These are phyloP conservation scores for Gasterosteus nipponicus DNA, from an alignment of 2,113 vertebrate genomes.

Conservation along the genomic window DNA sequence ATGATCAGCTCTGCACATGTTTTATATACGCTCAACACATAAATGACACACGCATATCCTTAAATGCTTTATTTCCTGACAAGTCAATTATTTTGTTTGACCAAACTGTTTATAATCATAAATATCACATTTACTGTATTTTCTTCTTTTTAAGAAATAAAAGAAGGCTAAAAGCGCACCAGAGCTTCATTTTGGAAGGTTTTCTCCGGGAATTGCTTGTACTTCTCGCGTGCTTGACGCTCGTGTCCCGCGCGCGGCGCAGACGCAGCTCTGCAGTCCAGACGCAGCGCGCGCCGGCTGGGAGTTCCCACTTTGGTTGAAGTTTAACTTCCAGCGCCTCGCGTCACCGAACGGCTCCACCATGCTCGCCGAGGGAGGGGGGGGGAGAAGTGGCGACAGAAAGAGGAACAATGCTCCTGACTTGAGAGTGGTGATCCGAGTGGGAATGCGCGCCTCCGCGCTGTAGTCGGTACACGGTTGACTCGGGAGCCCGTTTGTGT, in stretches of 20 bases:
- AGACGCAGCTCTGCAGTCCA: slow-evolving; percentile 9
- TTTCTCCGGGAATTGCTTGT: not conserved
- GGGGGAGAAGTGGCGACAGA: slow-evolving; percentile 16
- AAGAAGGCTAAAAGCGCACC: not conserved
- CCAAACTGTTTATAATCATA: not conserved
- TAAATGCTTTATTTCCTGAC: not conserved
- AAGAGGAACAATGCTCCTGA: slow-evolving; percentile 5
- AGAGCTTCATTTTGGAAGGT: slow-evolving; percentile 59
- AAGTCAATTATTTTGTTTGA: not conserved
- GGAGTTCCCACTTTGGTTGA: slow-evolving; percentile 13
- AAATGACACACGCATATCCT: not conserved
- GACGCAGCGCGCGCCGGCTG: slow-evolving; percentile 23
- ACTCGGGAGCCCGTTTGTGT: slow-evolving; percentile 24
- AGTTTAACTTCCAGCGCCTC: slow-evolving; percentile 19
- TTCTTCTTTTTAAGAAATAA: not conserved
- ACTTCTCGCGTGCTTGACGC: not conserved
- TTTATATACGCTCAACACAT: not conserved
- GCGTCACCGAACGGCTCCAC: not conserved
- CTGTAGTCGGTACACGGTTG: slow-evolving; percentile 49
- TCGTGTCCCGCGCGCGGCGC: not conserved
- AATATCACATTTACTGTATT: not conserved
- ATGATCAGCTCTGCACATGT: not conserved
- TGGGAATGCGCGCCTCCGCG: slow-evolving; percentile 51
- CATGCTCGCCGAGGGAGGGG: slow-evolving; percentile 14
- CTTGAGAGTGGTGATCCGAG: slow-evolving; percentile 27